Conservation (phyloP, 2,888 invertebrate genomes). For the Trissonchulus sp. region DNA sequence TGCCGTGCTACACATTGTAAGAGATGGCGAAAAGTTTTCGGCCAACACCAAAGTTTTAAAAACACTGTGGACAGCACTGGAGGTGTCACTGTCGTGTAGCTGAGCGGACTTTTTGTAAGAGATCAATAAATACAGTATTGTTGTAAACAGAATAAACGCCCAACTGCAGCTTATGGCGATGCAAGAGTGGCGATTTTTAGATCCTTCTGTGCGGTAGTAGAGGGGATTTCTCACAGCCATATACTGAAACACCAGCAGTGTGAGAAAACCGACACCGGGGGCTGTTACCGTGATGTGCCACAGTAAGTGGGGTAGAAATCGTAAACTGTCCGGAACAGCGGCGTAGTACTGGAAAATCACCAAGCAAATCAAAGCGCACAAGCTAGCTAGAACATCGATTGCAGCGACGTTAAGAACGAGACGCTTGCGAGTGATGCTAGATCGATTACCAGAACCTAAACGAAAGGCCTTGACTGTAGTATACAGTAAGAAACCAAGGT, state of each 20-base stretch:
- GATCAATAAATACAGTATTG: background rate
- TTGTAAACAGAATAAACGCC: background rate
- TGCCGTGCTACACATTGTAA: background rate
- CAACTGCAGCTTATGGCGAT: background rate
- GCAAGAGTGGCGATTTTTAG: background rate
- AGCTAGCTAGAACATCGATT: background rate
- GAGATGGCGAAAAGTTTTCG: background rate
- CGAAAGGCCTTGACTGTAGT: background rate
- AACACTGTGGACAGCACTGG: no score
- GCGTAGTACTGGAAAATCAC: background rate
- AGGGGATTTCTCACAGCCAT: background rate
- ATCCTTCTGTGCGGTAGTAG: background rate
- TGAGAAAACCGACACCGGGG: background rate
- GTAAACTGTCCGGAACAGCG: background rate
- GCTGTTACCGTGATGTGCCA: background rate
- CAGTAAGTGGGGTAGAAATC: background rate
- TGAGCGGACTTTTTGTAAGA: background rate
- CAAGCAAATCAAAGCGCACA: background rate
- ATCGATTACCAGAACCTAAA: background rate
- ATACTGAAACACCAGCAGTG: background rate
- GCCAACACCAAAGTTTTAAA: background rate
- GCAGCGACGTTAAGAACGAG: background rate
- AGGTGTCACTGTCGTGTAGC: background rate
- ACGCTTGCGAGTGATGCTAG: background rate
- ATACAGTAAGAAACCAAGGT: background rate